These are phyloP conservation scores for Eumacrocentrus americanus DNA, from an alignment of 2,888 invertebrate genomes.

Conservation along the genomic window DNA sequence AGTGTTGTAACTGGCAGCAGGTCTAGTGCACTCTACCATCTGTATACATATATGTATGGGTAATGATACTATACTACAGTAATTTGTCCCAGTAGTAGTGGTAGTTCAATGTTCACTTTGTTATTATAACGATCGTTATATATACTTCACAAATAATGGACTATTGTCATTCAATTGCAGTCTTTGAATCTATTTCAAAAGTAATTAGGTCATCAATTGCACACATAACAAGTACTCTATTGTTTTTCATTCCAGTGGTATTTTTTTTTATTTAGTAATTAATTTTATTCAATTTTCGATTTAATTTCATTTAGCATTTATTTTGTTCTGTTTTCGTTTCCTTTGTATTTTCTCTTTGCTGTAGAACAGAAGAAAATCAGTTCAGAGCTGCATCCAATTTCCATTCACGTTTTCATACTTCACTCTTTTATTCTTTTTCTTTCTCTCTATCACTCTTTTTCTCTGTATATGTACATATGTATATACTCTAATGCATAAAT, in stretches of 20 bases:
- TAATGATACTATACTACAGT: conserved; percentile 15
- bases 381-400: not conserved
- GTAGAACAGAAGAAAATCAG: conserved; percentile 17
- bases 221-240: too few relatives aligned
- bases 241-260: too few relatives aligned
- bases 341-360: conserved; percentile 24
- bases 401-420: conserved; percentile 1
- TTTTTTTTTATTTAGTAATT: too few relatives aligned
- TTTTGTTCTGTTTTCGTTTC: too few relatives aligned
- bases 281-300: too few relatives aligned
- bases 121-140: conserved; percentile 1
- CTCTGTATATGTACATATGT: conserved; percentile 12
- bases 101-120: conserved; percentile 29
- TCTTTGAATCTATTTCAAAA: too few relatives aligned
- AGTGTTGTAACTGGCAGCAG: conserved; percentile 13
- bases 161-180: too few relatives aligned
- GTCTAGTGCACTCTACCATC: not conserved
- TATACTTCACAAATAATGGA: too few relatives aligned
- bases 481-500: conserved; percentile 1
- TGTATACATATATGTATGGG: conserved; percentile 3
- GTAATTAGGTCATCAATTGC: too few relatives aligned
- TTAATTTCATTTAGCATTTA: too few relatives aligned
- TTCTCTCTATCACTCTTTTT: conserved; percentile 5
- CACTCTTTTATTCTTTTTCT: conserved; percentile 8
- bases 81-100: conserved; percentile 9